Evolutionary conservation across 2,113 vertebrate genomes (phyloP).

Genomic region (Mellivora capensis): DNA sequence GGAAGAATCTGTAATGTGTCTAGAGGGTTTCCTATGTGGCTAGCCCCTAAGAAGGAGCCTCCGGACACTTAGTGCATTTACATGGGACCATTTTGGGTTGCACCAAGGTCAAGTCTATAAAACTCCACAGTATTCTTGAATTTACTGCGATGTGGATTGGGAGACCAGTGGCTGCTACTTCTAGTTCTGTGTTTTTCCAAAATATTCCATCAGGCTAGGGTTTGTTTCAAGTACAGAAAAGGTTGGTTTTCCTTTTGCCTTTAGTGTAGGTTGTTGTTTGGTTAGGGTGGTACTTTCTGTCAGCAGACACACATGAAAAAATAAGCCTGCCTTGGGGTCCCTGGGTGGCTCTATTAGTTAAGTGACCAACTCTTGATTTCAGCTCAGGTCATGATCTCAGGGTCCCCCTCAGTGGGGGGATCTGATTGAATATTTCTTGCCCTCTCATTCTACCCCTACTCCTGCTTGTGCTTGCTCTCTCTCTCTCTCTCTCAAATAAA

Average conservation of each 20-base stretch:
- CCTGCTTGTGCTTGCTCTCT: not conserved
- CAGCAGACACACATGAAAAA: not conserved
- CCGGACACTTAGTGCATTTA: not conserved
- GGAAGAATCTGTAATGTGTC: not conserved
- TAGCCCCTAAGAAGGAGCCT: not conserved
- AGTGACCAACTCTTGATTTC: not conserved
- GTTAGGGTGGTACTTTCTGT: not conserved
- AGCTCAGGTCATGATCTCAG: not conserved
- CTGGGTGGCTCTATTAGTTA: not conserved
- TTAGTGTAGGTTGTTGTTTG: not conserved
- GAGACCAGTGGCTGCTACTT: not conserved
- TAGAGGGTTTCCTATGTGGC: not conserved
- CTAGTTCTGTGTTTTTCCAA: not conserved
- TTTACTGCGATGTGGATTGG: not conserved
- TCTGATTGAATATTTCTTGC: not conserved
- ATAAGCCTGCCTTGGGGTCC: not conserved
- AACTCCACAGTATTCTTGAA: not conserved
- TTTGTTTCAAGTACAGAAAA: not conserved
- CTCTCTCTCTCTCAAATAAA: not conserved
- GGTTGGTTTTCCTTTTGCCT: not conserved
- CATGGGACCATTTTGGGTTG: not conserved
- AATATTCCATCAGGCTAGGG: not conserved
- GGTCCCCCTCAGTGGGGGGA: not conserved
- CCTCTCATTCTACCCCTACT: not conserved
- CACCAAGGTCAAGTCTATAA: not conserved